Base-by-base conservation (phyloP, 2,888 invertebrate species). In the Selenia dentaria region DNA sequence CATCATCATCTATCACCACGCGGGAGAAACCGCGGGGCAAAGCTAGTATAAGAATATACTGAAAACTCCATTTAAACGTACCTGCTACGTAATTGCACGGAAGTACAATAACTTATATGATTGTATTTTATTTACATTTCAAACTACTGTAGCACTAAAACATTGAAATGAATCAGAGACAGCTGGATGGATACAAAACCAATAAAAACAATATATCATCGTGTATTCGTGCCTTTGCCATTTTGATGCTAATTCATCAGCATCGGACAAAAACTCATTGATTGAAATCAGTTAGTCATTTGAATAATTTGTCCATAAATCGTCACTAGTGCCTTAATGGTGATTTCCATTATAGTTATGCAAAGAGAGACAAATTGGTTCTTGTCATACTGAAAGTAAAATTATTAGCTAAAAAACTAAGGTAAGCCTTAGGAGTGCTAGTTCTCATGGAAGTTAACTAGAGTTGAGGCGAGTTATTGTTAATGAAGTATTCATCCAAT, bases 251-350 rank as follows among this genome's bases (percentile, higher is more conserved):
- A 85, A 85, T 84, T 61, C 55, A 59, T 0, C 20, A 14, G 16
- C 32, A 33, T 28, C 25, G 32, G 3, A 74, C 71, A 78, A 77
- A 75, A 77, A 79, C 65, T 62, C 63, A 74, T 79, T 74, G 76
- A 76, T 73, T 65, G 68, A 47, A 73, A 78, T 78, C 82, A 74
- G 79, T 79, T 68, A 61, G 11, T 37, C 46, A 79, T 83, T 81
- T 79, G 69, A 78, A 87, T 86, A 85, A 82, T 84, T 80, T 51
- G 55, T 48, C 53, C 52, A 86, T 87, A 75, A 79, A 86, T 85
- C 84, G 82, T 70, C 50, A 46, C 51, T 43, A 49, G 60, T 59
- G 64, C 64, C 69, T 73, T 74, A 66, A 71, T 70, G 73, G 65
- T 70, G 72, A 75, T 74, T 67, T 69, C 49, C 64, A 63, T 64